Evolutionary conservation across 2,797 vertebrate species (phyloP).

Genomic region (Coccyzus lansbergi): DNA sequence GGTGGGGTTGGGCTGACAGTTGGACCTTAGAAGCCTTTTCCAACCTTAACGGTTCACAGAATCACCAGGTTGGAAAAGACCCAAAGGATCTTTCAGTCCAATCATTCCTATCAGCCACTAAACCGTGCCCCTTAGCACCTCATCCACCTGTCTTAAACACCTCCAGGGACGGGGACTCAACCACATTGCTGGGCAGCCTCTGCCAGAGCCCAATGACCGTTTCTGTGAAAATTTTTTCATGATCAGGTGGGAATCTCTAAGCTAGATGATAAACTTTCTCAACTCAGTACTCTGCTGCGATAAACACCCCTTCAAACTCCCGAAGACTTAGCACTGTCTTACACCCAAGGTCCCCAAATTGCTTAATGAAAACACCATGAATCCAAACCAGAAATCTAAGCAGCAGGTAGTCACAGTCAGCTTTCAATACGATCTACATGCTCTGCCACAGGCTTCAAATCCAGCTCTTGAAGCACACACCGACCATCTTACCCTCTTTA

Average conservation of each 20-base stretch:
- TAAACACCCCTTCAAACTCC: background rate
- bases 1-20: no score
- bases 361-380: rapidly evolving
- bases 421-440: background rate
- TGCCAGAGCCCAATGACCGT: no score
- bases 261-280: background rate
- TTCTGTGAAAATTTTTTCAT: no score
- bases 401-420: background rate
- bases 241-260: background rate
- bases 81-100: no score
- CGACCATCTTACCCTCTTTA: background rate
- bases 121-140: no score
- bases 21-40: no score
- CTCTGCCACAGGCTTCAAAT: background rate
- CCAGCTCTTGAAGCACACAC: background rate
- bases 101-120: no score
- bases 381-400: background rate
- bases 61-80: no score
- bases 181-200: no score
- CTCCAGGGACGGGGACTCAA: no score
- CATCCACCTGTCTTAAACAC: no score
- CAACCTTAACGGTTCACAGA: no score
- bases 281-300: background rate
- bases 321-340: background rate
- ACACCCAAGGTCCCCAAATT: background rate